phyloP scores from a whole-genome alignment of 64 coral and sea anemone species.

The Montipora capricornis region DNA sequence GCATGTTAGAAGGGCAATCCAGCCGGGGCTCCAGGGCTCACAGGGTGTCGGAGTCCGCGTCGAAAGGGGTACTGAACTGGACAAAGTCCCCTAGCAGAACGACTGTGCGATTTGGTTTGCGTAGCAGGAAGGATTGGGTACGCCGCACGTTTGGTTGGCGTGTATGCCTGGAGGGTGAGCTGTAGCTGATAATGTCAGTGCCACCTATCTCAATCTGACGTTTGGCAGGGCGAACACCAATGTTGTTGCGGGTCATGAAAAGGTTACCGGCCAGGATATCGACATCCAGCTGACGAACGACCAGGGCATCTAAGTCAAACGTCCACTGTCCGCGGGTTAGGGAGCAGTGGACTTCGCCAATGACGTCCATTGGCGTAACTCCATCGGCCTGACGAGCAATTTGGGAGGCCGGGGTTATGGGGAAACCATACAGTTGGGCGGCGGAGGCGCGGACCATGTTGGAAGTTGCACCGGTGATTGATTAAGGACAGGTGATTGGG shows the following conservation, averaged over 20 bases:
- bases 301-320: constrained; percentile 54
- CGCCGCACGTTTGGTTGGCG: not conserved
- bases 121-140: not conserved
- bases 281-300: constrained; percentile 17
- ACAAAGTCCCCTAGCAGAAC: not conserved
- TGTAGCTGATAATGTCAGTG: not conserved
- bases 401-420: not conserved
- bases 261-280: not conserved
- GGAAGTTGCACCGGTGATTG: constrained; percentile 18
- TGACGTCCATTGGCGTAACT: constrained; percentile 40
- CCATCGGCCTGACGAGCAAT: constrained; percentile 42
- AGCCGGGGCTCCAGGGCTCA: not conserved
- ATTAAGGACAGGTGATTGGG: not conserved
- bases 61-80: not conserved
- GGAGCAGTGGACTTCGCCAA: constrained; percentile 45
- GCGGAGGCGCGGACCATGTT: constrained; percentile 31
- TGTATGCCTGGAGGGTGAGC: too few relatives aligned
- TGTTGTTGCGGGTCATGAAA: constrained; percentile 26
- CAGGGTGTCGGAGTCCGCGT: not conserved
- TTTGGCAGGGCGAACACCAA: constrained; percentile 20
- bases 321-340: constrained; percentile 4
- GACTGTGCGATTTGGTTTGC: not conserved
- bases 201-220: constrained; percentile 46
- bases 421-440: constrained; percentile 31
- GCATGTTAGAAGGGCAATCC: constrained; percentile 4